Percentiles rank a stretch among this genome's conserved stretches.
These are phyloP conservation scores for Hanleya hanleyi DNA, from an alignment of 2,888 invertebrate genomes.

Conservation along the genomic window DNA sequence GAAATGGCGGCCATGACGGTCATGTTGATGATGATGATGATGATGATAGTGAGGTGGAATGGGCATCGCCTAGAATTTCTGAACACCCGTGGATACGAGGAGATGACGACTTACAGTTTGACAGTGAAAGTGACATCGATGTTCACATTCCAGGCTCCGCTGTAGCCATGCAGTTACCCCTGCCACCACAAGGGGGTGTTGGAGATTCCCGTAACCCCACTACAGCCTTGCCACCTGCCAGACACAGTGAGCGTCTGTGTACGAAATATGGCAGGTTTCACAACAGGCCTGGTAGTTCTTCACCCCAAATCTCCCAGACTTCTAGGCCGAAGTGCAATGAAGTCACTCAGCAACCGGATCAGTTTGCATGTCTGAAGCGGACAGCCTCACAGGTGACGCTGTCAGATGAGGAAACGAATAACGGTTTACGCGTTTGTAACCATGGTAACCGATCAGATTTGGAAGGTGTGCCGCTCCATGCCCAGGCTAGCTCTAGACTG, in stretches of 20 bases:
- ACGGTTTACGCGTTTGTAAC: neutral
- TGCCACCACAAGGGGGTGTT: too few species aligned
- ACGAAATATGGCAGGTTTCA: neutral
- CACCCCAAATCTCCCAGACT: neutral
- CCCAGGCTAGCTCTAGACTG: neutral
- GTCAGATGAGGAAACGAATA: conserved; percentile 1
- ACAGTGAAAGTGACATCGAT: neutral
- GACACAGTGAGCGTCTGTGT: neutral
- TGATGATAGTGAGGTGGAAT: conserved; percentile 14
- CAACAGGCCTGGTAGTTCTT: neutral
- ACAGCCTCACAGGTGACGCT: neutral
- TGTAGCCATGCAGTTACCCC: neutral
- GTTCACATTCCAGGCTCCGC: neutral
- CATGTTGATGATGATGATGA: conserved; percentile 13
- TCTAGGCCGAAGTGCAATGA: neutral
- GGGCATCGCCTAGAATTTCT: neutral
- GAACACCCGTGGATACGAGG: conserved; percentile 3
- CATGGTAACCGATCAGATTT: neutral
- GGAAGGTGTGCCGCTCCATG: neutral
- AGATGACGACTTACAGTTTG: neutral
- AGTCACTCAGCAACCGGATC: neutral
- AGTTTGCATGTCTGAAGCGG: neutral
- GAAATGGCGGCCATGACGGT: too few species aligned
- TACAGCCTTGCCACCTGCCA: neutral
- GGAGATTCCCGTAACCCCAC: neutral